Conservation (phyloP, 2,113 vertebrate genomes). For the Regulus satrapa region DNA sequence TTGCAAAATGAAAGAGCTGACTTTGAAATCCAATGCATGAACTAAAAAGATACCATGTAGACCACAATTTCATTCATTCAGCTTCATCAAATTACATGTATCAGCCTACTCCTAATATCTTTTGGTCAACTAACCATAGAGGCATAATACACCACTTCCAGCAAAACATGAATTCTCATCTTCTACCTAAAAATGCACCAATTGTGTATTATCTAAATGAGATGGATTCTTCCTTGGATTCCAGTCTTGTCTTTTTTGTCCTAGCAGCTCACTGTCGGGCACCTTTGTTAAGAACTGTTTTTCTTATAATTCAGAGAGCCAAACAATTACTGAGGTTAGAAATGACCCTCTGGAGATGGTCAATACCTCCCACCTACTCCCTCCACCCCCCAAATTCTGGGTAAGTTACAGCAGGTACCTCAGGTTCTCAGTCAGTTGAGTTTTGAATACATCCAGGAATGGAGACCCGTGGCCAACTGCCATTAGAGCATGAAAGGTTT, state of each 20-base stretch:
- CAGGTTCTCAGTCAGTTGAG: rapidly evolving
- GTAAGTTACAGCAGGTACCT: not conserved
- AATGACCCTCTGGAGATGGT: not conserved
- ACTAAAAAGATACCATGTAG: not conserved
- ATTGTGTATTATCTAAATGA: not conserved
- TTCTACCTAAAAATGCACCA: not conserved
- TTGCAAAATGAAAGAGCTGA: not conserved
- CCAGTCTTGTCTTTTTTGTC: not conserved
- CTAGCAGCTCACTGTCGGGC: not conserved
- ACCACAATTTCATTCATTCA: not conserved
- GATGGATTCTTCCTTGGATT: not conserved
- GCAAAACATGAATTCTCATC: not conserved
- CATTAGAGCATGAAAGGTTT: rapidly evolving
- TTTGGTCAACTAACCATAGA: not conserved
- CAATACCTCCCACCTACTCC: not conserved
- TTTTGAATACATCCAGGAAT: not conserved
- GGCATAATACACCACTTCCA: not conserved
- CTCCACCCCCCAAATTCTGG: not conserved
- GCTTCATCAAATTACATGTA: not conserved
- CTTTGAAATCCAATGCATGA: not conserved
- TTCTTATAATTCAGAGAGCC: not conserved
- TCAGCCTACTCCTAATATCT: not conserved
- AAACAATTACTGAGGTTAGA: not conserved
- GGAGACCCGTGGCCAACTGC: not conserved
- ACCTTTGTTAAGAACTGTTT: not conserved